phyloP scores from a whole-genome alignment of 2,797 vertebrate genomes.

The Neoniphon sammara region DNA sequence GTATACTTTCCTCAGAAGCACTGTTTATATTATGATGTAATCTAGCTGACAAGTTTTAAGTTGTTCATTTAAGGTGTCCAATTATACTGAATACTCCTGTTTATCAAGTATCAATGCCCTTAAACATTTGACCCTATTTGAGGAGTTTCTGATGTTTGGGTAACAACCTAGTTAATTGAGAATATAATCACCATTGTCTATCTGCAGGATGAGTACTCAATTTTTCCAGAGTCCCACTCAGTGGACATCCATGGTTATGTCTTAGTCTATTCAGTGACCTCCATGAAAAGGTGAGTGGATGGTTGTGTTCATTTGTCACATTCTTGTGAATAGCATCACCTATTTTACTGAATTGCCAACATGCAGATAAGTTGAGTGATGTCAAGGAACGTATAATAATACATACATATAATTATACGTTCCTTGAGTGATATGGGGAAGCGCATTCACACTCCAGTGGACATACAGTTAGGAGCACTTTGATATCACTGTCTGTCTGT shows the following conservation, averaged over 20 bases:
- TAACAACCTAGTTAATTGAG: neutral
- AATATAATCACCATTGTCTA: constrained; percentile 7
- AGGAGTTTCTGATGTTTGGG: constrained; percentile 7
- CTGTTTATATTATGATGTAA: neutral
- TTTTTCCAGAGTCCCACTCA: constrained; percentile 87
- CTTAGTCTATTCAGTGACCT: constrained; percentile 88
- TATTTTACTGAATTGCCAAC: neutral
- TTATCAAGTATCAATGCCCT: neutral
- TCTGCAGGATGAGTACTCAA: constrained; percentile 86
- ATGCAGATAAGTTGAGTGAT: neutral
- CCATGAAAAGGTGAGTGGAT: constrained; percentile 85
- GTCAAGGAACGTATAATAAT: no score
- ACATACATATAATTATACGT: no score
- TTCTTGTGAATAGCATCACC: neutral
- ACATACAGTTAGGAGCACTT: neutral
- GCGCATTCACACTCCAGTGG: neutral
- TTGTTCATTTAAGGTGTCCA: neutral
- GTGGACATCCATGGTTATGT: constrained; percentile 87
- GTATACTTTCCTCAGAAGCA: neutral
- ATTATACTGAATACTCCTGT: neutral
- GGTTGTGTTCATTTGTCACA: constrained; percentile 6
- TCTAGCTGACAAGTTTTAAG: neutral
- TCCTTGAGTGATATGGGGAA: neutral
- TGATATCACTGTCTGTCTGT: constrained; percentile 18
- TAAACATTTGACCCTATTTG: neutral